Conservation (phyloP, 2,797 vertebrate genomes). For the Psittacula derbiana region DNA sequence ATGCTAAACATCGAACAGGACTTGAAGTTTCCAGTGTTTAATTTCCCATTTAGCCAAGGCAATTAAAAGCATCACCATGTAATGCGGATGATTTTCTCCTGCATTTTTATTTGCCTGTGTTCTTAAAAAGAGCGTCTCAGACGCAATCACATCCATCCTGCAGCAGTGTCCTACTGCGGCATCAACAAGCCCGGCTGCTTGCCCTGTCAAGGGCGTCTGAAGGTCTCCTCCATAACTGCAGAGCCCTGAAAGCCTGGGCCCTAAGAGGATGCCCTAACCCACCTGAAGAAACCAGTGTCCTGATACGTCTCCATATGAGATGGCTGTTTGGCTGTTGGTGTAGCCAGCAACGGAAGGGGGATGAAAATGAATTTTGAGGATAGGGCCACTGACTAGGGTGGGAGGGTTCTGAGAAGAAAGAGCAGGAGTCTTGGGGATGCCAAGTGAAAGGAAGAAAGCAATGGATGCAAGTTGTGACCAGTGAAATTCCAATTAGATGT, state of each 20-base stretch:
- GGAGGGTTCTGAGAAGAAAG: background rate
- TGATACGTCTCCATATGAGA: rapidly evolving
- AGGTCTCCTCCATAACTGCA: background rate
- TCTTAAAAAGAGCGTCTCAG: background rate
- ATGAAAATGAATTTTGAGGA: background rate
- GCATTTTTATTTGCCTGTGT: conserved; percentile 37
- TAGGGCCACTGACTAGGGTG: background rate
- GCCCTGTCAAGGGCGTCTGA: background rate
- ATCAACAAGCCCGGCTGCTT: background rate
- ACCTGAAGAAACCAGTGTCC: background rate
- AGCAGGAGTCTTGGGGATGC: background rate
- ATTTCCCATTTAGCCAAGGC: conserved; percentile 58
- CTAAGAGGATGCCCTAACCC: background rate
- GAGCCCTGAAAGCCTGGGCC: background rate
- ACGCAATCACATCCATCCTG: background rate
- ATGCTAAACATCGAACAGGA: conserved; percentile 49
- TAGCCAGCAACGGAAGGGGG: background rate
- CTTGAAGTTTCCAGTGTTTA: conserved; percentile 30
- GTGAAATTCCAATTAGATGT: background rate
- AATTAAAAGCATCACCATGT: conserved; percentile 47
- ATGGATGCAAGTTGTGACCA: background rate
- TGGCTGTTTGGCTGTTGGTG: background rate
- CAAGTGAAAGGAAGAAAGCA: background rate
- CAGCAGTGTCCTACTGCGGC: background rate
- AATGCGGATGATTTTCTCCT: background rate